Evolutionary conservation across 1,140 invertebrate genomes (phyloP).

Genomic region (Mizuhopecten yessoensis): DNA sequence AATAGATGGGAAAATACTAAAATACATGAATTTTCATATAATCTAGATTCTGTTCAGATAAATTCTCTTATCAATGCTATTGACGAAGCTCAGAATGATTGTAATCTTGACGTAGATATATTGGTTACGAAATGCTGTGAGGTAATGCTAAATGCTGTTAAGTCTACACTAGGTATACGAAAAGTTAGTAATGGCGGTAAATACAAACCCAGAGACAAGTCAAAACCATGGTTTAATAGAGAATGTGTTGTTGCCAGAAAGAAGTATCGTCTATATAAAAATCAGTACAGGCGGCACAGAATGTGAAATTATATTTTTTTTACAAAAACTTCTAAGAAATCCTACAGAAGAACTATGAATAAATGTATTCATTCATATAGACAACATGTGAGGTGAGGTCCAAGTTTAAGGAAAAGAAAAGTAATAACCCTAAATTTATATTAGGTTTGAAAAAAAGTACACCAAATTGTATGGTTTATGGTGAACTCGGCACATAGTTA

Average conservation of each 20-base stretch:
- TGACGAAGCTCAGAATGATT: not conserved
- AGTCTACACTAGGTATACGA: not conserved
- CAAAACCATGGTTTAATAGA: conserved; percentile 20
- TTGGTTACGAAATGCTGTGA: not conserved
- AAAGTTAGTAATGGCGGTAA: not conserved
- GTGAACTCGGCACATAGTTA: too few species aligned
- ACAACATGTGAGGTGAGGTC: not conserved
- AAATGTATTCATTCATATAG: not conserved
- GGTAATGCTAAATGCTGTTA: not conserved
- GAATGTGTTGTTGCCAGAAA: conserved; percentile 14
- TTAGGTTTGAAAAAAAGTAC: too few species aligned
- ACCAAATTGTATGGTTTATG: too few species aligned
- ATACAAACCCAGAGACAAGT: not conserved
- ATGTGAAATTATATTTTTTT: not conserved
- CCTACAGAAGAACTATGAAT: not conserved
- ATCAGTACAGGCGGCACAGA: not conserved
- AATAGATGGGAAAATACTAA: not conserved
- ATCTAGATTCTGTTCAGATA: not conserved
- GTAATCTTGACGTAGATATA: not conserved
- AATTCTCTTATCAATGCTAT: too few species aligned
- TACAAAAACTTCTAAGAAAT: not conserved
- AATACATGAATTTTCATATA: not conserved
- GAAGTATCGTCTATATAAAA: not conserved
- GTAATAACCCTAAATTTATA: conserved; percentile 19
- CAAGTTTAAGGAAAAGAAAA: not conserved